Evolutionary conservation across 2,888 invertebrate species (phyloP).

Genomic region (Plagodis dolabraria): DNA sequence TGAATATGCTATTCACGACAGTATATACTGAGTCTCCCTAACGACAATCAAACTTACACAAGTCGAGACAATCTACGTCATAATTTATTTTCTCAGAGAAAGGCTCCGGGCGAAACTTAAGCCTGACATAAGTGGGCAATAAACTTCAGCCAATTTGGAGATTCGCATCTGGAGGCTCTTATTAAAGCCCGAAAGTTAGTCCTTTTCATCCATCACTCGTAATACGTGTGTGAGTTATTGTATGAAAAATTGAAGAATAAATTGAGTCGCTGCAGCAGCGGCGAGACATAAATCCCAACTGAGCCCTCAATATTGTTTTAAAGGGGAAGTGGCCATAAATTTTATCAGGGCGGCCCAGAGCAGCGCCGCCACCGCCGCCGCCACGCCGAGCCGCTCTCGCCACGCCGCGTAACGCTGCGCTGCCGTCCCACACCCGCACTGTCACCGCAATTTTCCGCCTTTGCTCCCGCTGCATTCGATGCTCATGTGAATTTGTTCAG

Average conservation of each 20-base stretch:
- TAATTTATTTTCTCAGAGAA: slow-evolving; percentile 82
- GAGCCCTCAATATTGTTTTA: slow-evolving; percentile 86
- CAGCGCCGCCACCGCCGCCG: slow-evolving; percentile 40
- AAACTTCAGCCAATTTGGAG: slow-evolving; percentile 85
- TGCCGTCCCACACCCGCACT: slow-evolving; percentile 46
- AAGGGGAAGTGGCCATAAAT: slow-evolving; percentile 86
- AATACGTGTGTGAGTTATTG: slow-evolving; percentile 85
- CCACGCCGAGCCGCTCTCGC: slow-evolving; percentile 42
- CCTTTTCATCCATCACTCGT: slow-evolving; percentile 85
- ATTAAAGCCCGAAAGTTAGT: slow-evolving; percentile 86
- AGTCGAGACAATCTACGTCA: slow-evolving; percentile 79
- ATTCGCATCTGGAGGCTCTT: slow-evolving; percentile 85
- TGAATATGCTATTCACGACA: no score
- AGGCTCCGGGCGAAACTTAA: slow-evolving; percentile 83
- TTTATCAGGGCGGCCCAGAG: slow-evolving; percentile 82
- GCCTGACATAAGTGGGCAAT: slow-evolving; percentile 85
- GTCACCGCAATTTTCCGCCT: slow-evolving; percentile 78
- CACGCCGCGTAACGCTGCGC: slow-evolving; percentile 34
- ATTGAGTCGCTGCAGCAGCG: slow-evolving; percentile 85
- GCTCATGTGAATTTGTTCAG: slow-evolving; percentile 68
- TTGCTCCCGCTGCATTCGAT: slow-evolving; percentile 67
- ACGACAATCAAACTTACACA: slow-evolving; percentile 75
- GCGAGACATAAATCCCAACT: slow-evolving; percentile 85
- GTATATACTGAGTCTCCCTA: slow-evolving; percentile 36
- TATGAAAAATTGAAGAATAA: slow-evolving; percentile 86